phyloP scores from a whole-genome alignment of 2,113 vertebrate species.

The Cephalopterus ornatus region DNA sequence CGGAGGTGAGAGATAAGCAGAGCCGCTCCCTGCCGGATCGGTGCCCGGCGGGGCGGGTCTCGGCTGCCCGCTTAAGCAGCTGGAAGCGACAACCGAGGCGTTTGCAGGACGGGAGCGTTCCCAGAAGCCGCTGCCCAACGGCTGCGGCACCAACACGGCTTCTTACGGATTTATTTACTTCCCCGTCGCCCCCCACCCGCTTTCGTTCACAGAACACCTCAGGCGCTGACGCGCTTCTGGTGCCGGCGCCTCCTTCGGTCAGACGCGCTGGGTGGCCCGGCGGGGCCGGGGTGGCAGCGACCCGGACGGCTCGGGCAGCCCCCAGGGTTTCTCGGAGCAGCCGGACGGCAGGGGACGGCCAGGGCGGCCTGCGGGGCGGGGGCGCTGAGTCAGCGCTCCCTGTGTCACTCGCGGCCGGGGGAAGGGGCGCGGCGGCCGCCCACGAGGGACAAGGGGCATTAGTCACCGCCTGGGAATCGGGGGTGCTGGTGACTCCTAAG shows the following conservation, averaged over 20 bases:
- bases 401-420: neutral
- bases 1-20: neutral
- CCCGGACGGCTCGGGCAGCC: neutral
- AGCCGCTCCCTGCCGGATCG: rapidly evolving
- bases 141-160: neutral
- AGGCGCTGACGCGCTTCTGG: neutral
- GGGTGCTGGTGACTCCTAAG: neutral
- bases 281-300: neutral
- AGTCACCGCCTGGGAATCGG: neutral
- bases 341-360: neutral
- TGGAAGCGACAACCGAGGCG: neutral
- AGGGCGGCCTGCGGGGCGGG: neutral
- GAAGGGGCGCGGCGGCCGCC: neutral
- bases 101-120: rapidly evolving
- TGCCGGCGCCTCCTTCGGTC: neutral
- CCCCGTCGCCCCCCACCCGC: neutral
- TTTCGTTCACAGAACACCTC: neutral
- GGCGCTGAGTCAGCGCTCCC: neutral
- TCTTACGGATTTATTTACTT: neutral
- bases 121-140: neutral
- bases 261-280: neutral
- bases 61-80: neutral
- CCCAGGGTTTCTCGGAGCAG: neutral
- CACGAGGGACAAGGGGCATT: neutral
- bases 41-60: rapidly evolving